Evolutionary conservation across 1,140 invertebrate species (phyloP).

Genomic region (Homarus americanus): DNA sequence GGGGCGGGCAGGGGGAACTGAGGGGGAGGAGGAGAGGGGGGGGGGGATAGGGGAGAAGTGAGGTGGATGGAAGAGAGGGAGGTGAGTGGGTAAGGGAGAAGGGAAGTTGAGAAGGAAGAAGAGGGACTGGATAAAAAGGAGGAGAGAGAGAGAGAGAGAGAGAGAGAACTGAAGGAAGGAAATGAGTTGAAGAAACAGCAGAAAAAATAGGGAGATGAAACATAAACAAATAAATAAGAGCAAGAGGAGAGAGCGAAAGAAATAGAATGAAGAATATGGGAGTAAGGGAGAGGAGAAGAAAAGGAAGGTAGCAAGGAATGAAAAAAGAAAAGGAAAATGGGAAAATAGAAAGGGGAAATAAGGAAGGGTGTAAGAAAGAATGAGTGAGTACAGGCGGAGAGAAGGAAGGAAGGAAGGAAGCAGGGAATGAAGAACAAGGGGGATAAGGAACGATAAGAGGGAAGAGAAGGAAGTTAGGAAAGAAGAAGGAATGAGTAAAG

Average conservation of each 20-base stretch:
- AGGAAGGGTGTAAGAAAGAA: neutral
- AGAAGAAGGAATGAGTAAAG: too few relatives aligned
- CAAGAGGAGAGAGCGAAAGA: neutral
- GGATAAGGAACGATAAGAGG: neutral
- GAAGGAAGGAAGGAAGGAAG: neutral
- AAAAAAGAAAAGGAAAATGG: neutral
- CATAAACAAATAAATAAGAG: neutral
- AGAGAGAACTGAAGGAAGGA: constrained; percentile 1
- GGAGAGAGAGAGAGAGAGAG: constrained; percentile 7
- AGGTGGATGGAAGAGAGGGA: neutral
- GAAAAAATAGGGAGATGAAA: neutral
- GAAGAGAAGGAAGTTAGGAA: neutral
- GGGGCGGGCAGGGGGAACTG: neutral
- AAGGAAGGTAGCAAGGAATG: neutral
- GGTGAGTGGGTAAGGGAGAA: too few relatives aligned
- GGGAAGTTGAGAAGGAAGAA: neutral
- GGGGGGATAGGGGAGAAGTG: neutral
- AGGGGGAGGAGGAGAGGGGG: neutral
- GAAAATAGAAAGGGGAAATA: neutral
- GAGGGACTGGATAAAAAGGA: neutral
- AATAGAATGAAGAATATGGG: too few relatives aligned
- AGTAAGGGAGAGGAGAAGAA: neutral
- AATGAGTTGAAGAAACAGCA: neutral
- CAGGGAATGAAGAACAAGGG: neutral
- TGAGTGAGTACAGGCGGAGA: neutral